Evolutionary conservation across 2,888 invertebrate genomes (phyloP), one percentile per base, ranked within the genome.

Genomic region (Seladonia tumulorum): DNA sequence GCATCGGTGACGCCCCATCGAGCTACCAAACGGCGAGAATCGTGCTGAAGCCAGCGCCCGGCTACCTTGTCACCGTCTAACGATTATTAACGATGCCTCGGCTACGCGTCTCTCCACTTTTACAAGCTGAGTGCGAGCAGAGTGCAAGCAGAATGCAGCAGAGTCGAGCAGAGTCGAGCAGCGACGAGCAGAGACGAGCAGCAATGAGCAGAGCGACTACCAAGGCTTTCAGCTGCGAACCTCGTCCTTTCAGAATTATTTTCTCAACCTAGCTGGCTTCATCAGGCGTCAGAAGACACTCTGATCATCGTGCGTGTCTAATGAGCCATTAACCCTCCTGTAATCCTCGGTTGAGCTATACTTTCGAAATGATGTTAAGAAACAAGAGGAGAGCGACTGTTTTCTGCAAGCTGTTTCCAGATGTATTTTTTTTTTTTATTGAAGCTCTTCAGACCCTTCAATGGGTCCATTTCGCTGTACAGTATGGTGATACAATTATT

Each of bases 1-100:
- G 71, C 71, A 68, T 45, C 76, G 75, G 66, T 73, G 49, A 70
- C 84, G 79, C 76, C 79, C 79, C 70, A 82, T 83, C 81, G 77
- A n/a, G 39, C 45, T 35, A n/a, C 42, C 83, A 57, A 39, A 53
- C 49, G 66, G 49, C 66, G 66, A 77, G 57, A 73, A 83, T 81
- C 75, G 81, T 71, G 76, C 85, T 82, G 84, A 74, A 70, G 73
- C 42, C 74, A 39, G 66, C 35, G 29, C 29, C 63, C 18, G 35
- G 79, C 81, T 87, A 53, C 85, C 49, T 72, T 66, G 60, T 85
- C 79, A 76, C 84, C 80, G 74, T 71, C 83, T 88, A 88, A 92
- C 92, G 88, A 91, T 91, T 91, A 91, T 91, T 91, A 88, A 91
- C 87, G 87, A 90, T 74, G 70, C 83, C 68, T 66, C 60, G 66